phyloP scores from a whole-genome alignment of 2,888 invertebrate species.

The Nipponacmea schrenckii region DNA sequence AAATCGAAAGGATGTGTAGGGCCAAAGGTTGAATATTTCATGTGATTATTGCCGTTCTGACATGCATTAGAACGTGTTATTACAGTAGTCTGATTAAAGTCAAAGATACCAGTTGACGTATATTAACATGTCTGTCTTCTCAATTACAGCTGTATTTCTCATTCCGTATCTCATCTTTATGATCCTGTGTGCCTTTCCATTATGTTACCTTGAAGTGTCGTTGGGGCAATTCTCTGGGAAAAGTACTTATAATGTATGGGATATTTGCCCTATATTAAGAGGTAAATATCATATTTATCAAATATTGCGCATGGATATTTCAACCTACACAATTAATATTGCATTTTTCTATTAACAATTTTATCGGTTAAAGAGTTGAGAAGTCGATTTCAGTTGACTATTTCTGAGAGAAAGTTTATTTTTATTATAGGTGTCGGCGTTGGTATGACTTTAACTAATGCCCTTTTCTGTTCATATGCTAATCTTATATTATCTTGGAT shows the following conservation, averaged over 20 bases:
- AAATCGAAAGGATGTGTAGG: no score
- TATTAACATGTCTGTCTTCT: no score
- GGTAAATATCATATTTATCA: background rate
- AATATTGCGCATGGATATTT: background rate
- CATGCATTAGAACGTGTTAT: no score
- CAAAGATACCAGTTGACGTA: no score
- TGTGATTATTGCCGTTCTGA: no score
- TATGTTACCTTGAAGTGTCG: conserved; percentile 6
- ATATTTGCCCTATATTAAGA: conserved; percentile 12
- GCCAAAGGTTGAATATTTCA: no score
- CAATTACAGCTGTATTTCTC: conserved; percentile 7
- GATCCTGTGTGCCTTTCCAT: conserved; percentile 5
- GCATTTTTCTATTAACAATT: no score
- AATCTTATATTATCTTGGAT: conserved; percentile 98
- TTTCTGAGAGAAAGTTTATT: no score
- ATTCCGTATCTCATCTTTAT: conserved; percentile 13
- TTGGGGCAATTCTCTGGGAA: conserved; percentile 6
- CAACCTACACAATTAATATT: no score
- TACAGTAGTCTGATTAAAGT: no score
- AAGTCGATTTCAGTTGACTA: no score
- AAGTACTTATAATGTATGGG: conserved; percentile 10
- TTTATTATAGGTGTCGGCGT: conserved; percentile 69
- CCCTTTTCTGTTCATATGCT: conserved; percentile 93
- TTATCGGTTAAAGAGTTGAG: no score
- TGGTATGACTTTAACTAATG: conserved; percentile 77